Base-by-base conservation (phyloP, 2,113 vertebrate species). In the Chloroceryle aenea region DNA sequence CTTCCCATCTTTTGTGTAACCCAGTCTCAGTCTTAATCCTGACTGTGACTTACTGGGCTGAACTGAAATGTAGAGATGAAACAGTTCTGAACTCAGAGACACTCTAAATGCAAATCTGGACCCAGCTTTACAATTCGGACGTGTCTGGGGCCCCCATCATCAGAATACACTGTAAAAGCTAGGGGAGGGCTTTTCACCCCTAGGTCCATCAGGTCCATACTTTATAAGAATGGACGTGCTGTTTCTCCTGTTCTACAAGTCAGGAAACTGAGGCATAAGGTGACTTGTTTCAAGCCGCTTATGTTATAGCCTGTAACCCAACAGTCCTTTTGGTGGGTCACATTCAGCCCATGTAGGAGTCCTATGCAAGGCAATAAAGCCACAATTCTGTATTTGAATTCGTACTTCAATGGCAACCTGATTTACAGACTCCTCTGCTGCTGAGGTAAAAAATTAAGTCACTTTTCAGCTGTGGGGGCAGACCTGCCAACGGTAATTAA, bases 381-480 rank as follows among this genome's bases (percentile, higher is more conserved):
- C 21, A 4, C 43, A 83, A 59, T 42, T 56, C 56, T 84, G 59
- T 81, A 62, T 77, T 72, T 84, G 85, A 74, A 61, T 68, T 67
- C 52, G 18, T 21, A 38, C 59, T 77, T 42, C 32, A 55, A 56
- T 22, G 64, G 83, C 85, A 92, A 61, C 42, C 79, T 95, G 87
- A 92, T 93, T 88, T 92, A 84, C 72, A 8, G 61, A 86, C 52
- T 84, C 77, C 56, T 89, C 56, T 90, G 47, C 69, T 88, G 79
- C 83, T 67, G 56, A 56, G 76, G 80, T 96, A 93, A 96, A 90
- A 96, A 97, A 90, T 75, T 90, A 93, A 88, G 93, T 95, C 92
- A 90, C 79, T 94, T 84, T 85, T 96, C 73, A 86, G 66, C 15
- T 14, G 0, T 23, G 17, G 67, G 87, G 38, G 78, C 78, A 91